Evolutionary conservation across 2,113 vertebrate genomes (phyloP).

Genomic region (Podocnemis expansa): DNA sequence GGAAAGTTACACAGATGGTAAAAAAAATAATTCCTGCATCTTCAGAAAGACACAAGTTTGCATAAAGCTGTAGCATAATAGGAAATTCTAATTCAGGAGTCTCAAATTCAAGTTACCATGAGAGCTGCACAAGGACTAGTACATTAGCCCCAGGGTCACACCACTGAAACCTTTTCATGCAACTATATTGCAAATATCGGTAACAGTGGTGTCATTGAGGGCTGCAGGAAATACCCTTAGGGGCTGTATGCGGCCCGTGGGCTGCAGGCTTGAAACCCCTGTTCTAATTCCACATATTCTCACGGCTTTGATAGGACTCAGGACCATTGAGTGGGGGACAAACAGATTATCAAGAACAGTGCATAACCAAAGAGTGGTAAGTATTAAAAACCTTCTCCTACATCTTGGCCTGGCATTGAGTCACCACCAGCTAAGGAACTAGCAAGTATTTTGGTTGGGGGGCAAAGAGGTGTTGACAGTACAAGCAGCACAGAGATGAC

Average conservation of each 20-base stretch:
- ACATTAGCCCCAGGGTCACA: too few relatives aligned
- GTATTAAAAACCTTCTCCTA: background rate
- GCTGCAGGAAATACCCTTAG: too few relatives aligned
- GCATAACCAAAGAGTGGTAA: background rate
- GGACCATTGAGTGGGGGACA: too few relatives aligned
- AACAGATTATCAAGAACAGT: background rate
- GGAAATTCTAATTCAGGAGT: background rate
- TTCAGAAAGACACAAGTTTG: background rate
- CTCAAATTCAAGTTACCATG: too few relatives aligned
- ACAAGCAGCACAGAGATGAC: background rate
- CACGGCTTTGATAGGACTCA: background rate
- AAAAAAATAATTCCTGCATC: background rate
- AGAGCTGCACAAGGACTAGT: too few relatives aligned
- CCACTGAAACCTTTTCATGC: too few relatives aligned
- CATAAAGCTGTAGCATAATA: background rate
- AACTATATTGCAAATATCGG: too few relatives aligned
- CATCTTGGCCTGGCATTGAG: rapidly evolving
- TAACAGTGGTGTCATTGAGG: too few relatives aligned
- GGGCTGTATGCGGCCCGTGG: too few relatives aligned
- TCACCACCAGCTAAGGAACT: background rate
- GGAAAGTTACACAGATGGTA: background rate
- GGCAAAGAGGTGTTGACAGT: background rate
- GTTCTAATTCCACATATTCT: background rate
- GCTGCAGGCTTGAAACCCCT: too few relatives aligned
- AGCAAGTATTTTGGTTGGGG: rapidly evolving